Evolutionary conservation across 1,140 invertebrate species (phyloP).

Genomic region (Charaxes varanes): DNA sequence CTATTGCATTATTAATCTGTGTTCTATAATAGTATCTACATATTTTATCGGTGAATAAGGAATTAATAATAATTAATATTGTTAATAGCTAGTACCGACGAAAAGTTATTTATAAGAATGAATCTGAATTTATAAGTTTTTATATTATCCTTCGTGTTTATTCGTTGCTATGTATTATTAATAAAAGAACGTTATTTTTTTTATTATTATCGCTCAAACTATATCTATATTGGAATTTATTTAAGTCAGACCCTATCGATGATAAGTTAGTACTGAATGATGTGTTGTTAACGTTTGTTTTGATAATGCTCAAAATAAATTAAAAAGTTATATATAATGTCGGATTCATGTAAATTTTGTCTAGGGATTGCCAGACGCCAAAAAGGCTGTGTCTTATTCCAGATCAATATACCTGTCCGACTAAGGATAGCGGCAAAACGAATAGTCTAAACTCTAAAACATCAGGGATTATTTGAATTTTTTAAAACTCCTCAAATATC

Average conservation of each 20-base stretch:
- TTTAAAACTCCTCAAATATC: too few species aligned
- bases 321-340: too few species aligned
- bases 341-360: too few species aligned
- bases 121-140: conserved; percentile 61
- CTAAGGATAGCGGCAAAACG: too few species aligned
- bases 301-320: too few species aligned
- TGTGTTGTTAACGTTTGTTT: too few species aligned
- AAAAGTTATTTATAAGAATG: conserved; percentile 47
- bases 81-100: conserved; percentile 52
- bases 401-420: too few species aligned
- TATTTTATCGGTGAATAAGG: conserved; percentile 57
- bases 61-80: conserved; percentile 46
- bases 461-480: too few species aligned
- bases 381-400: too few species aligned
- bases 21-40: conserved; percentile 37
- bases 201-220: conserved; percentile 21
- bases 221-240: conserved; percentile 15
- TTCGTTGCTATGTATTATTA: conserved; percentile 32
- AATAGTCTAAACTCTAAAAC: too few species aligned
- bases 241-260: conserved; percentile 1
- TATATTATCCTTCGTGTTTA: conserved; percentile 47
- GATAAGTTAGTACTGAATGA: too few species aligned
- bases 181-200: conserved; percentile 31
- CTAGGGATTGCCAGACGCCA: too few species aligned
- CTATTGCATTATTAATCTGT: conserved; percentile 36